Base-by-base conservation (phyloP, 92 coral and sea anemone genomes). In the Pocillopora meandrina region DNA sequence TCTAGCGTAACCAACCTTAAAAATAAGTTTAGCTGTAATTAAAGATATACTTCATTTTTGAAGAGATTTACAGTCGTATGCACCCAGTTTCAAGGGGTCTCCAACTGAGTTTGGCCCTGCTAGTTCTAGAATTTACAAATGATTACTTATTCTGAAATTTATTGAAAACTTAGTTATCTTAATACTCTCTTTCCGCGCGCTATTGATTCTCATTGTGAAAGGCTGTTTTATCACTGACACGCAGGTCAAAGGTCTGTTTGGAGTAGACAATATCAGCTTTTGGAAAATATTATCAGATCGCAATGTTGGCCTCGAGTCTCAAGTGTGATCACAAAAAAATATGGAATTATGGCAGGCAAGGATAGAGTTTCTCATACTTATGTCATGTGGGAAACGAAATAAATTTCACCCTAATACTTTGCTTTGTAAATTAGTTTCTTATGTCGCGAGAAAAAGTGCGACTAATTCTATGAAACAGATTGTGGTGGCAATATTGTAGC, bases 201-300 rank as follows among this genome's bases (percentile, higher is more conserved):
- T 20, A 69, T 68, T 81, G 76, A 34, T 35, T 70, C 23, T 10
- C 12, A 2, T 31, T 20, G n/a, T 33, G 8, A 1, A 18, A 2
- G 2, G 6, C 31, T 20, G 58, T 75, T 31, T 21, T 21, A n/a
- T 20, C 18, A 36, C 11, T 33, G 75, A 35, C 21, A 60, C 57
- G 52, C 56, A n/a, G 58, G 33, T 70, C 69, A 34, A 12, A 70
- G 67, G 18, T n/a, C 16, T 81, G 77, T 81, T 71, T 70, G 52
- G 52, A 42, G 52, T 42, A 42, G 52, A 34, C 60, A 81, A 35
- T 81, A 81, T 36, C 70, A 81, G 61, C 58, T 33, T 21, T 59
- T 70, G 70, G 61, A 20, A 59, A 35, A 69, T 59, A 10, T 59
- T 59, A 23, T 56, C 66, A 55, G 21, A 33, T 31, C 66, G 67